phyloP scores from a whole-genome alignment of 2,888 invertebrate genomes.

The Erannis defoliaria region DNA sequence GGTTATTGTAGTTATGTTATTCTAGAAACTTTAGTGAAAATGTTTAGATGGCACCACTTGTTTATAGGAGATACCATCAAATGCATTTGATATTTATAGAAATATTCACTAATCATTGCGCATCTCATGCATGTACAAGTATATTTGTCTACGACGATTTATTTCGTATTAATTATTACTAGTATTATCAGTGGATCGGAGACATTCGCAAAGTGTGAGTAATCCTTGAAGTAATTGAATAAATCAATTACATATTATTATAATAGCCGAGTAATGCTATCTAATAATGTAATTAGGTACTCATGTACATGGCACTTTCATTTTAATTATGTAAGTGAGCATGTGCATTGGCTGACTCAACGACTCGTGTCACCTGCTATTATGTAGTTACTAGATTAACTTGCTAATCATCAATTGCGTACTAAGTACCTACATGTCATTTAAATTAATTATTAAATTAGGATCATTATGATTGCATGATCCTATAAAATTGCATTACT shows the following conservation, averaged over 20 bases:
- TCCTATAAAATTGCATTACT: not conserved
- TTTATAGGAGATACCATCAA: not conserved
- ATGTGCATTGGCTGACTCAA: not conserved
- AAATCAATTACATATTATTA: too few species aligned
- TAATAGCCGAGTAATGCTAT: too few species aligned
- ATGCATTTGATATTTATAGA: too few species aligned
- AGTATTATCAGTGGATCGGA: too few species aligned
- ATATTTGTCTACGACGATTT: too few species aligned
- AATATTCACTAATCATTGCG: too few species aligned
- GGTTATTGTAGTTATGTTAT: not conserved
- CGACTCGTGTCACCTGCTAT: not conserved
- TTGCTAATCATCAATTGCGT: not conserved
- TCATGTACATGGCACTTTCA: too few species aligned
- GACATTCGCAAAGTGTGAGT: too few species aligned
- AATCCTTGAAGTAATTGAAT: too few species aligned
- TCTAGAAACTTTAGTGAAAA: constrained; percentile 15
- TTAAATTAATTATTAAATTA: not conserved
- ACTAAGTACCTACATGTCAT: not conserved
- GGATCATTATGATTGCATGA: not conserved
- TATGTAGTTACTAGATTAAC: not conserved
- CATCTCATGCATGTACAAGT: too few species aligned
- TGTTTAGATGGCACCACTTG: constrained; percentile 25
- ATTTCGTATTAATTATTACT: too few species aligned
- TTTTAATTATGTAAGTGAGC: not conserved
- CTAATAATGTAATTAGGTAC: too few species aligned